Percentiles rank a stretch among this genome's conserved stretches.
These are phyloP conservation scores for Philopotamus ludificatus DNA, from an alignment of 1,140 invertebrate species.

Conservation along the genomic window DNA sequence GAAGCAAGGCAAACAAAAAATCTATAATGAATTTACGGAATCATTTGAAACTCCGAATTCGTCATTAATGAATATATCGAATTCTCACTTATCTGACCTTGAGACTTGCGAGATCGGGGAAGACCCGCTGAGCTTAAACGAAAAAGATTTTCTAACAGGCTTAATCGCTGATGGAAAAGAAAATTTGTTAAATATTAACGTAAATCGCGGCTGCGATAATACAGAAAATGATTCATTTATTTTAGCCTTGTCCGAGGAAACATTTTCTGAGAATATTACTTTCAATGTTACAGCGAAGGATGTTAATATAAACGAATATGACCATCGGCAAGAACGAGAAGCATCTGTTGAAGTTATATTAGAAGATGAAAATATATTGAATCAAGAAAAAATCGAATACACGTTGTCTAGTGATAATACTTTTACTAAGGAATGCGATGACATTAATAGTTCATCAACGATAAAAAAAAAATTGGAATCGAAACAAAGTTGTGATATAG, in stretches of 20 bases:
- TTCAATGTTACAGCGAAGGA: neutral
- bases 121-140: constrained; percentile 17
- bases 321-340: constrained; percentile 2
- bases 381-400: too few species aligned
- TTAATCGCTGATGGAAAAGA: too few species aligned
- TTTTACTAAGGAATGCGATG: too few species aligned
- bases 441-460: too few species aligned
- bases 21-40: constrained; percentile 35
- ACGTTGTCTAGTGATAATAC: too few species aligned
- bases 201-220: neutral
- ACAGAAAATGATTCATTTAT: neutral
- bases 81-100: neutral
- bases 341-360: constrained; percentile 20
- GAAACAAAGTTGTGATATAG: too few species aligned
- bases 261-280: neutral
- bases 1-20: constrained; percentile 23
- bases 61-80: constrained; percentile 13
- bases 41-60: constrained; percentile 38
- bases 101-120: constrained; percentile 34
- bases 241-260: neutral
- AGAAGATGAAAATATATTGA: constrained; percentile 6
- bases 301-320: neutral
- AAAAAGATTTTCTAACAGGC: too few species aligned
- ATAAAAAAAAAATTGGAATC: too few species aligned
- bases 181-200: neutral